Evolutionary conservation across 2,888 invertebrate genomes (phyloP).

Genomic region (Drosophila histrio): DNA sequence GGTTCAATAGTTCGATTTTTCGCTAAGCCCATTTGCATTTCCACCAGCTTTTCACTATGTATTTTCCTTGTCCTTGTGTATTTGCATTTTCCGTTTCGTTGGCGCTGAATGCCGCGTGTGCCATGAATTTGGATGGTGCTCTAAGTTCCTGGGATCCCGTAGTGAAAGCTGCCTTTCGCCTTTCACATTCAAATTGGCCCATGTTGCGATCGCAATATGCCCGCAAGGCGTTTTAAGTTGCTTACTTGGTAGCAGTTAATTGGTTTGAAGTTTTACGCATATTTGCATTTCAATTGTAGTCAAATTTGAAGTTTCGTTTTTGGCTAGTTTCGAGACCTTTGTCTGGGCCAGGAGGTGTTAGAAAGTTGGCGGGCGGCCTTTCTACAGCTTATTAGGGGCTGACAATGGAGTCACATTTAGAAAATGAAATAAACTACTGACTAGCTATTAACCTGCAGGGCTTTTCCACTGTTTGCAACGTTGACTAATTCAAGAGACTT

Average conservation of each 20-base stretch:
- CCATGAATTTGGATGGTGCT: conserved; percentile 52
- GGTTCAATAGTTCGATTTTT: conserved; percentile 4
- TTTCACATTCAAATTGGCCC: conserved; percentile 69
- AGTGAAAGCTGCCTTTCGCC: conserved; percentile 56
- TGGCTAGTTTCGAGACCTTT: conserved; percentile 31
- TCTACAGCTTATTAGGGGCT: conserved; percentile 39
- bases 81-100: conserved; percentile 75
- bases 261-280: conserved; percentile 71
- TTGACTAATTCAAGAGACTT: background rate
- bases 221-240: conserved; percentile 74
- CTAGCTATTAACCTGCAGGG: conserved; percentile 34
- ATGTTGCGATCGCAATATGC: conserved; percentile 36
- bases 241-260: conserved; percentile 73
- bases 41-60: conserved; percentile 9
- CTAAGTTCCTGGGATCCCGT: conserved; percentile 47
- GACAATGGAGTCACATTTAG: conserved; percentile 8
- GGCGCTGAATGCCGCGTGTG: conserved; percentile 75
- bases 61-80: background rate
- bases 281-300: conserved; percentile 61
- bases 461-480: conserved; percentile 4
- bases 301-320: background rate
- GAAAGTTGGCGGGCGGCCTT: conserved; percentile 54
- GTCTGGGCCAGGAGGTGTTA: conserved; percentile 54
- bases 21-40: conserved; percentile 69
- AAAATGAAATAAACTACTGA: conserved; percentile 16